A percentile compares a stretch with the other conserved stretches of the same genome.
Evolutionary conservation across 2,888 invertebrate genomes (phyloP).

Genomic region (Agriotes lineatus): DNA sequence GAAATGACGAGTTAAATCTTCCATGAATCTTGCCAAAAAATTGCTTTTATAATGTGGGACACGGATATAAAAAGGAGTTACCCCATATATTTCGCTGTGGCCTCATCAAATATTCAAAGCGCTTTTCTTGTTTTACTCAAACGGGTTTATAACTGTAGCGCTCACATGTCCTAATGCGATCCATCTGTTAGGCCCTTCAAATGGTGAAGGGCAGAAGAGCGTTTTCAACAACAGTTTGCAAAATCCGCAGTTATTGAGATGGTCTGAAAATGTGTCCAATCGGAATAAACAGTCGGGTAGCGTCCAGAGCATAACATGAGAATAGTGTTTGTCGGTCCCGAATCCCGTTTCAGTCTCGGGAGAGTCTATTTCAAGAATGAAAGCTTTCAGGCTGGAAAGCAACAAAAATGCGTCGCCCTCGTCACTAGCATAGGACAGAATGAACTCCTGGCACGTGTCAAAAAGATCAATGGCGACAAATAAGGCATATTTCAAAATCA

Average conservation of each 20-base stretch:
- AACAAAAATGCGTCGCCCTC: conserved; percentile 33
- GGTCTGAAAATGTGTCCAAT: conserved; percentile 8
- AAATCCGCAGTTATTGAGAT: conserved; percentile 11
- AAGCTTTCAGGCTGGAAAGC: conserved; percentile 34
- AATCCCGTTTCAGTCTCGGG: conserved; percentile 28
- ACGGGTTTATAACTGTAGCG: conserved; percentile 27
- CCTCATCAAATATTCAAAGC: conserved; percentile 32
- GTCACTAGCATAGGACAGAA: conserved; percentile 21
- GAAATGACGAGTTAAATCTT: conserved; percentile 37
- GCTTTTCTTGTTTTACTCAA: conserved; percentile 32
- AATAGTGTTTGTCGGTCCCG: conserved; percentile 10
- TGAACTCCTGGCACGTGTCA: conserved; percentile 42
- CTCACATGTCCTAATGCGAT: conserved; percentile 23
- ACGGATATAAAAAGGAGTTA: conserved; percentile 26
- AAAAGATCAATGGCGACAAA: conserved; percentile 45
- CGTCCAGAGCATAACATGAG: conserved; percentile 1
- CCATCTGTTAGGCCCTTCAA: conserved; percentile 17
- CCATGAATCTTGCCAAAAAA: conserved; percentile 32
- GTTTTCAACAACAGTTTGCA: conserved; percentile 4
- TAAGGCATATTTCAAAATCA: conserved; percentile 48
- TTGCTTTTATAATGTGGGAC: conserved; percentile 33
- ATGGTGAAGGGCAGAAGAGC: neutral
- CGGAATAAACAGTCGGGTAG: conserved; percentile 15
- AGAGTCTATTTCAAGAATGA: conserved; percentile 33
- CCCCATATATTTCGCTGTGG: conserved; percentile 23